These are phyloP conservation scores for Blastomussa wellsi DNA, from an alignment of 92 coral and sea anemone genomes.

Conservation along the genomic window DNA sequence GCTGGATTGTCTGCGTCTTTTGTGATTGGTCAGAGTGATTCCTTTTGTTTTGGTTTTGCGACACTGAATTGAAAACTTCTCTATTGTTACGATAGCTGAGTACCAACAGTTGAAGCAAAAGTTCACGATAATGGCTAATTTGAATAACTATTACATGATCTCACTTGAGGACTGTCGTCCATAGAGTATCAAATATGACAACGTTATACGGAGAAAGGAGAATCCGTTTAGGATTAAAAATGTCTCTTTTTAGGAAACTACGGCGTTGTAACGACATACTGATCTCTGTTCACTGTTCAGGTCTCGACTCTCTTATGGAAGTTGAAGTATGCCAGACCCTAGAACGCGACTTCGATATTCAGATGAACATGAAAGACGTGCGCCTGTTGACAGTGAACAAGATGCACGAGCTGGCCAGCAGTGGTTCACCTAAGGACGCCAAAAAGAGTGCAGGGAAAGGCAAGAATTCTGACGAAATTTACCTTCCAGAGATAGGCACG, in stretches of 20 bases:
- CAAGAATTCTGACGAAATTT: background rate
- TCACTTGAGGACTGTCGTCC: no score
- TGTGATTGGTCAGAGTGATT: no score
- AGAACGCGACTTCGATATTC: slow-evolving; percentile 86
- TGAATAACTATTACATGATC: no score
- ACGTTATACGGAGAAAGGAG: background rate
- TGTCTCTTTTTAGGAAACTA: background rate
- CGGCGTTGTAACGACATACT: background rate
- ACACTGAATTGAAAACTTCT: no score
- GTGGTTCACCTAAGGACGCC: slow-evolving; percentile 26
- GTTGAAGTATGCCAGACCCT: slow-evolving; percentile 82
- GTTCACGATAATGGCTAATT: background rate
- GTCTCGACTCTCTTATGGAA: slow-evolving; percentile 85
- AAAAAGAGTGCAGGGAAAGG: slow-evolving; percentile 32
- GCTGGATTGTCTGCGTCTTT: no score
- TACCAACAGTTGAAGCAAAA: background rate
- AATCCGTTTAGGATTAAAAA: background rate
- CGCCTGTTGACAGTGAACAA: slow-evolving; percentile 77
- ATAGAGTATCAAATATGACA: no score
- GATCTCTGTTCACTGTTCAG: slow-evolving; percentile 47
- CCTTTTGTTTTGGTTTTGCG: no score
- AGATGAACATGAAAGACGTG: slow-evolving; percentile 79
- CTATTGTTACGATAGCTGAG: background rate
- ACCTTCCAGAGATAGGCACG: slow-evolving; percentile 38
- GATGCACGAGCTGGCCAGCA: slow-evolving; percentile 68